phyloP scores from a whole-genome alignment of 2,888 invertebrate genomes.

The Nomada fabriciana region DNA sequence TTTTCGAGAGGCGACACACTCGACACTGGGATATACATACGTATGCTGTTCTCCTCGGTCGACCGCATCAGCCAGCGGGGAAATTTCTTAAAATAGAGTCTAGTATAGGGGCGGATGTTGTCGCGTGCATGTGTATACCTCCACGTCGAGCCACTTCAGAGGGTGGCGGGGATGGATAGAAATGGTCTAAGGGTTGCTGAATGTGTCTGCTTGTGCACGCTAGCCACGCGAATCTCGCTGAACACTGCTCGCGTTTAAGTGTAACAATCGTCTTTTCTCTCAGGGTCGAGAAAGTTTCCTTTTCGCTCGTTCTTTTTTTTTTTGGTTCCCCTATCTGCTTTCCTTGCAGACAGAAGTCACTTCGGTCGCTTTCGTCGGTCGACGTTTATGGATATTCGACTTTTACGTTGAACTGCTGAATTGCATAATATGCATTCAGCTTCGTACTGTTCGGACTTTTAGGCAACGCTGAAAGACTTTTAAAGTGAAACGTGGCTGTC shows the following conservation, averaged over 20 bases:
- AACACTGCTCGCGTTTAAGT: slow-evolving; percentile 19
- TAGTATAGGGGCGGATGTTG: slow-evolving; percentile 71
- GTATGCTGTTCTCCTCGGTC: slow-evolving; percentile 68
- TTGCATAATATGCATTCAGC: too few relatives aligned
- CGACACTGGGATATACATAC: slow-evolving; percentile 49
- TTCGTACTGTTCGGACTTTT: too few relatives aligned
- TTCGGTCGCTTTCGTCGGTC: not conserved
- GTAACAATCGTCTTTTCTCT: slow-evolving; percentile 35
- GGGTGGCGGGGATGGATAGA: not conserved
- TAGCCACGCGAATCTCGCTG: slow-evolving; percentile 22
- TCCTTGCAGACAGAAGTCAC: too few relatives aligned
- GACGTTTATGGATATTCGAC: not conserved
- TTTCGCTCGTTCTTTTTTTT: not conserved
- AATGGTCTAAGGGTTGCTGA: not conserved
- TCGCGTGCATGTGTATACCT: slow-evolving; percentile 50
- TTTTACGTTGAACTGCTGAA: too few relatives aligned
- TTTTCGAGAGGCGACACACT: slow-evolving; percentile 73
- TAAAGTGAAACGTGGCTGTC: too few relatives aligned
- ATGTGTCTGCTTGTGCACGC: slow-evolving; percentile 14
- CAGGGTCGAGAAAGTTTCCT: slow-evolving; percentile 23
- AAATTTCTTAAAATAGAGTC: slow-evolving; percentile 80
- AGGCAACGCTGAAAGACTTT: too few relatives aligned
- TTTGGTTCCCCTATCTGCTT: not conserved
- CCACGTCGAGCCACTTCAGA: slow-evolving; percentile 28
- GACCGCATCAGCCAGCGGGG: slow-evolving; percentile 74